phyloP scores from a whole-genome alignment of 2,888 invertebrate genomes.

The Cantharis rufa region DNA sequence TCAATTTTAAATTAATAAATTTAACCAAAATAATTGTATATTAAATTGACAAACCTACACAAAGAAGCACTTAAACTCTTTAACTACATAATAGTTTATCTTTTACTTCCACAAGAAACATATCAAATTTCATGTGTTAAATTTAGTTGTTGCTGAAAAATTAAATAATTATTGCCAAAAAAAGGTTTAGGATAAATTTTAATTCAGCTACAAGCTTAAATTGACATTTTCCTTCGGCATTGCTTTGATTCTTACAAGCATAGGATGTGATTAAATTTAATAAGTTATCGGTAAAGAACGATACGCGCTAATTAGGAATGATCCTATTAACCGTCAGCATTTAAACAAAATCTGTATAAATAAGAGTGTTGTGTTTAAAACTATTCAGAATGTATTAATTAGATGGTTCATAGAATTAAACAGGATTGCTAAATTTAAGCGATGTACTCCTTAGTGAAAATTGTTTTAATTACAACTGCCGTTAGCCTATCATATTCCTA shows the following conservation, averaged over 20 bases:
- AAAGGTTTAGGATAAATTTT: not conserved
- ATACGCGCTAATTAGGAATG: not conserved
- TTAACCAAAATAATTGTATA: not conserved
- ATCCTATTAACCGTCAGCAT: not conserved
- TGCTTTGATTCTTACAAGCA: not conserved
- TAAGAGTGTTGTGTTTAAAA: not conserved
- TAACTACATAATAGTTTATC: not conserved
- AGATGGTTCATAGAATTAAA: not conserved
- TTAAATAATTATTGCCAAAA: not conserved
- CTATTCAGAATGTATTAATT: not conserved
- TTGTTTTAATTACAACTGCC: not conserved
- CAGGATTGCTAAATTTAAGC: not conserved
- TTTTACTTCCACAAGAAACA: not conserved
- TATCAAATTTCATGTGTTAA: not conserved
- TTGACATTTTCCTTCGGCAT: not conserved
- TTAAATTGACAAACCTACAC: constrained; percentile 3
- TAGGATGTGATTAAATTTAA: not conserved
- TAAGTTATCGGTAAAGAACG: not conserved
- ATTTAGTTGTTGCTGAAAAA: not conserved
- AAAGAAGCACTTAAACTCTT: not conserved
- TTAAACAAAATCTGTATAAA: not conserved
- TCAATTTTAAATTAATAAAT: not conserved
- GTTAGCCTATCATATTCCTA: not conserved
- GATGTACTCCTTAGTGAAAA: not conserved
- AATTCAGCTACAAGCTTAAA: not conserved